Base-by-base conservation (phyloP, 2,888 invertebrate species). In the Athalia cordata region DNA sequence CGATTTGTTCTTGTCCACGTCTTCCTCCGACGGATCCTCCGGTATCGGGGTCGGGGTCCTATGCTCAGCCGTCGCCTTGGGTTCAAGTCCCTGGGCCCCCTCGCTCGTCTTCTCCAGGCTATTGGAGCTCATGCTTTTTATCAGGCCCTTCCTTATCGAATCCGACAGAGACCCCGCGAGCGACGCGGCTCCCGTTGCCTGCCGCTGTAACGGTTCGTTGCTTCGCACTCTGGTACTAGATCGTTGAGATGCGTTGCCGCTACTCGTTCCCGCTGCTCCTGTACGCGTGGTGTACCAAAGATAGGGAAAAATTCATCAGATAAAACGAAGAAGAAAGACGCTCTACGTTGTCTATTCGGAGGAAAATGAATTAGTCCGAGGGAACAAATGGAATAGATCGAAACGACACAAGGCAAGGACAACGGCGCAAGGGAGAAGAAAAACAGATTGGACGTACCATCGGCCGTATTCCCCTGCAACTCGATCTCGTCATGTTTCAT, bases 41-140 rank as follows among this genome's bases (percentile, higher is more conserved):
- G 92, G 92, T 15, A 93, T 93, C 0, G 94, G 93, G 5, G 93
- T 92, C 78, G 92, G 91, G 64, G 91, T 88, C n/a, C 92, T 90
- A 89, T 92, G 91, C 50, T 91, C 84, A 29, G 29, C 29, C 67
- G 78, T 79, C 70, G 64, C 65, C 29, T 78, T 78, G 2, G 57
- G 13, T 29, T 78, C 62, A 9, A 61, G 57, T 4, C 15, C 15
- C n/a, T 57, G n/a, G n/a, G 72, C 55, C 2, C 45, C 9, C 11
- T 67, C 62, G 0, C 79, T 66, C 80, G 65, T 74, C 29, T 79
- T 80, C 4, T 87, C 85, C n/a, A 80, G 15, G 59, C 85, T 86
- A 11, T 77, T 66, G 2, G 75, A n/a, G 57, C 83, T 85, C 5
- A 82, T 75, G 1, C 84, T 80, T 75, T 87, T 87, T 11, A 88